Percentiles rank a stretch among this genome's conserved stretches.
phyloP scores from a whole-genome alignment of 2,113 vertebrate species.

The Esox niger region DNA sequence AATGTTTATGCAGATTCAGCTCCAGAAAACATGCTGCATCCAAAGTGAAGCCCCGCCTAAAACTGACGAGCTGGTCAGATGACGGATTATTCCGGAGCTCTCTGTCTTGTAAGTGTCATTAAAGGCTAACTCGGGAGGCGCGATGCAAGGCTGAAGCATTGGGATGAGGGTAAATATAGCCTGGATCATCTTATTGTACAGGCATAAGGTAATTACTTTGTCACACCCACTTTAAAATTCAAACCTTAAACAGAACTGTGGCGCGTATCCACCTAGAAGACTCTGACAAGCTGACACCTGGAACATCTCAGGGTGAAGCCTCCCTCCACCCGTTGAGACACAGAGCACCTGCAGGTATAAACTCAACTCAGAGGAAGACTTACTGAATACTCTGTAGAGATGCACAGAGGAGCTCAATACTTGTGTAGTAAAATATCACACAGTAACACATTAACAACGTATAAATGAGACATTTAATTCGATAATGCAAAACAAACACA shows the following conservation, averaged over 20 bases:
- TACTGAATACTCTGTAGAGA: conserved; percentile 24
- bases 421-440: too few species aligned
- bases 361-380: neutral
- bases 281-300: neutral
- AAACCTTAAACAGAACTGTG: neutral
- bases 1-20: conserved; percentile 67
- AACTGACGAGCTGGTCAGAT: conserved; percentile 52
- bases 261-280: neutral
- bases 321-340: neutral
- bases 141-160: conserved; percentile 38
- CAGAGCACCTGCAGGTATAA: neutral
- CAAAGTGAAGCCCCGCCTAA: conserved; percentile 42
- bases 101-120: conserved; percentile 43
- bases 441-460: too few species aligned
- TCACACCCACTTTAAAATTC: conserved; percentile 17
- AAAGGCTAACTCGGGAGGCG: conserved; percentile 52
- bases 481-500: too few species aligned
- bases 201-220: conserved; percentile 17
- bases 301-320: neutral
- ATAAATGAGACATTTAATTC: too few species aligned
- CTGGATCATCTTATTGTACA: conserved; percentile 11
- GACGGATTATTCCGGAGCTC: conserved; percentile 17
- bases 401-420: too few species aligned
- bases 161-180: neutral
- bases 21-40: conserved; percentile 57